These are phyloP conservation scores for Spilosoma lubricipeda DNA, from an alignment of 2,888 invertebrate species.

Conservation along the genomic window DNA sequence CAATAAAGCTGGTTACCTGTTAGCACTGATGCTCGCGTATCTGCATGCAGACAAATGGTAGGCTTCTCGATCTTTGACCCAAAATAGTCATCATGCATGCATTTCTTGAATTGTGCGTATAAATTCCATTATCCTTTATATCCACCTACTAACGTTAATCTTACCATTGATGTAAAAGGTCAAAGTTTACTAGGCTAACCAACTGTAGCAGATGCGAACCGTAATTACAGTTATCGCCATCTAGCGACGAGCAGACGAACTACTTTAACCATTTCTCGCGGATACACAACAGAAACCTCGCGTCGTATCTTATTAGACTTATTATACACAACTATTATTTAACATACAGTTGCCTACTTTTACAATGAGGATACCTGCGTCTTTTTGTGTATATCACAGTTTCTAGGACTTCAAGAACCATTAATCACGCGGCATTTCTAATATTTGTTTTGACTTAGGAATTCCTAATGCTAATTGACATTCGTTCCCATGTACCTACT, in stretches of 20 bases:
- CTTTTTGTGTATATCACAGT: too few relatives aligned
- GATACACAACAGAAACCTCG: not conserved
- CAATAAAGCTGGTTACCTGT: constrained; percentile 79
- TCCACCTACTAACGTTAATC: not conserved
- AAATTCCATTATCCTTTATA: constrained; percentile 18
- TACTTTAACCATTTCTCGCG: not conserved
- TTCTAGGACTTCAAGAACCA: too few relatives aligned
- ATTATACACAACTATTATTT: not conserved
- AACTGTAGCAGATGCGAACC: not conserved
- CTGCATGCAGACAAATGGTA: constrained; percentile 76
- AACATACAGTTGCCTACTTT: too few relatives aligned
- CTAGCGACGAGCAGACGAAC: not conserved
- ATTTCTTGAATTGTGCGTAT: constrained; percentile 32
- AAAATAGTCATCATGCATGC: constrained; percentile 62
- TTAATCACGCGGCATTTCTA: too few relatives aligned
- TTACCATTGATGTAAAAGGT: not conserved
- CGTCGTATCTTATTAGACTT: not conserved
- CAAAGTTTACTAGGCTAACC: not conserved
- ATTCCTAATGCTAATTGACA: not conserved
- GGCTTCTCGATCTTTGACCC: constrained; percentile 70
- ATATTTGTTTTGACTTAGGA: too few relatives aligned
- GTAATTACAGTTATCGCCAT: not conserved
- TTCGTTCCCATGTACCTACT: too few relatives aligned
- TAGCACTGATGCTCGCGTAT: constrained; percentile 62
- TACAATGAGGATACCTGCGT: too few relatives aligned